Conservation (phyloP, 2,797 vertebrate genomes). For the Sarcoramphus papa region DNA sequence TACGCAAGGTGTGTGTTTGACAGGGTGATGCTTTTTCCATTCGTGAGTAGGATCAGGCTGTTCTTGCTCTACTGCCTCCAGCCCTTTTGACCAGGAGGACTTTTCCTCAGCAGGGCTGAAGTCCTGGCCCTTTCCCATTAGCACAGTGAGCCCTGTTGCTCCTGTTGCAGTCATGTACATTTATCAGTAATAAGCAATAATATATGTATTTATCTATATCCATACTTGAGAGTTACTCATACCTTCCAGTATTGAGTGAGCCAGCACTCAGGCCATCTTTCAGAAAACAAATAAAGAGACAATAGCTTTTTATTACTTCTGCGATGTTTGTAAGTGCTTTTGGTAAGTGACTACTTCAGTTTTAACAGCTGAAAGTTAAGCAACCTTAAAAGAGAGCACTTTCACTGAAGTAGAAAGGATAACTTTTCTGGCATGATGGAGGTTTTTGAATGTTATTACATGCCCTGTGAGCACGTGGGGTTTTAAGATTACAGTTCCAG, state of each 20-base stretch:
- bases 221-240: background rate
- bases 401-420: conserved; percentile 52
- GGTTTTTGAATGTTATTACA: conserved; percentile 52
- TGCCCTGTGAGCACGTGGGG: conserved; percentile 10
- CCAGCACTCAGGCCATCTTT: background rate
- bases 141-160: background rate
- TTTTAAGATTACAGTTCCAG: conserved; percentile 47
- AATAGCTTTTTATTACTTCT: conserved; percentile 54
- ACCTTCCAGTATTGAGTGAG: background rate
- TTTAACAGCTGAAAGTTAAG: conserved; percentile 45
- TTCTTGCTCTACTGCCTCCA: background rate
- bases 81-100: background rate
- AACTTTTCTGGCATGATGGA: conserved; percentile 41
- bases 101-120: background rate
- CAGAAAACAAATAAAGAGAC: conserved; percentile 42
- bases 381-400: conserved; percentile 23
- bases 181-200: background rate
- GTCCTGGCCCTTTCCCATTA: background rate
- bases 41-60: background rate
- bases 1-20: fast-evolving
- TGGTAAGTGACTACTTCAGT: conserved; percentile 29
- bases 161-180: background rate
- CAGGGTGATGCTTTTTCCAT: background rate
- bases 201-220: background rate
- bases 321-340: conserved; percentile 4